Evolutionary conservation across 2,888 invertebrate species (phyloP).

Genomic region (Lottia gigantea): DNA sequence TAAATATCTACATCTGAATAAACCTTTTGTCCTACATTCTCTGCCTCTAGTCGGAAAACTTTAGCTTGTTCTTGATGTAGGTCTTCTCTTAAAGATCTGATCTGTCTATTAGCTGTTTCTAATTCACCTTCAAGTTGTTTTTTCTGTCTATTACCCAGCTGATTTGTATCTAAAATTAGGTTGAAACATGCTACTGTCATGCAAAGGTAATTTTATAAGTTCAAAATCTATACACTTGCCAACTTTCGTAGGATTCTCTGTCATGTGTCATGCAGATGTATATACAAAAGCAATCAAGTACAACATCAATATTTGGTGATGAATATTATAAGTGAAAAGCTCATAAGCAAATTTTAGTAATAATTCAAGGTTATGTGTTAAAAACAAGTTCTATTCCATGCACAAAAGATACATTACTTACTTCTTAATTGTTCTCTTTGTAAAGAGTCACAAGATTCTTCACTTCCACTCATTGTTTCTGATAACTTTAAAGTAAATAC

Average conservation of each 20-base stretch:
- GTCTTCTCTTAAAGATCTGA: conserved; percentile 53
- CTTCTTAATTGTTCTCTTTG: conserved; percentile 46
- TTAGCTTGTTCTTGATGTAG: conserved; percentile 50
- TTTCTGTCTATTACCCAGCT: conserved; percentile 47
- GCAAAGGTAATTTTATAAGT: no score
- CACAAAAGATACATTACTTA: background rate
- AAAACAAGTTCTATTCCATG: background rate
- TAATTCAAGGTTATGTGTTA: no score
- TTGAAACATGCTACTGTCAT: no score
- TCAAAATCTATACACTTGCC: no score
- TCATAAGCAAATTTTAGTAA: no score
- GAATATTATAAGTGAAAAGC: no score
- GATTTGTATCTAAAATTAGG: conserved; percentile 42
- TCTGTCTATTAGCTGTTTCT: conserved; percentile 49
- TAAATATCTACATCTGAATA: conserved; percentile 20
- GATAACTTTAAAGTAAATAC: conserved; percentile 39
- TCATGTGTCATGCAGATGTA: no score
- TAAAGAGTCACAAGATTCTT: conserved; percentile 44
- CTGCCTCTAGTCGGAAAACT: conserved; percentile 51
- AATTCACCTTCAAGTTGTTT: conserved; percentile 52
- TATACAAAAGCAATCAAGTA: no score
- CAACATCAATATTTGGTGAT: no score
- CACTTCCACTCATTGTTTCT: conserved; percentile 45
- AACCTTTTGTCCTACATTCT: conserved; percentile 53
- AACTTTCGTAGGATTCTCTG: no score